Evolutionary conservation across 1,140 invertebrate genomes (phyloP).

Genomic region (Bactericera cockerelli): DNA sequence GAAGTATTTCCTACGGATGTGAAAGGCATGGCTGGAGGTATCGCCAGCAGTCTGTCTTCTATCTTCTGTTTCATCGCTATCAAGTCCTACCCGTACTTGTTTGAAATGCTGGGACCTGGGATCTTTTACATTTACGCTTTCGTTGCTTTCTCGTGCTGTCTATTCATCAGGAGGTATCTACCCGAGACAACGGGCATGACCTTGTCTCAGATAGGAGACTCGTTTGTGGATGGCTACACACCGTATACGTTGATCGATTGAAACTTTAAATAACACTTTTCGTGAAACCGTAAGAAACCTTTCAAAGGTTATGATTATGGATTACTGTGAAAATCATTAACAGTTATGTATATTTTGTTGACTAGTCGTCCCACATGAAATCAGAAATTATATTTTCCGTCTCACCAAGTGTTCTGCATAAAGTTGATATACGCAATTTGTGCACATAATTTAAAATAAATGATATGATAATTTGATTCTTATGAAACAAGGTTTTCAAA

Average conservation of each 20-base stretch:
- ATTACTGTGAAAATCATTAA: too few species aligned
- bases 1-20: slow-evolving; percentile 32
- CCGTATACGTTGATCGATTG: background rate
- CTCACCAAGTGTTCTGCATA: too few species aligned
- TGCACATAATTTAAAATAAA: too few species aligned
- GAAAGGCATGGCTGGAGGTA: slow-evolving; percentile 41
- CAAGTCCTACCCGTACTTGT: slow-evolving; percentile 49
- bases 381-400: too few species aligned
- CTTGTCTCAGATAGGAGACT: slow-evolving; percentile 44
- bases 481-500: too few species aligned
- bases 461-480: too few species aligned
- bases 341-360: too few species aligned
- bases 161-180: slow-evolving; percentile 48
- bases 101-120: slow-evolving; percentile 34
- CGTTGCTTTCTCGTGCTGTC: slow-evolving; percentile 44
- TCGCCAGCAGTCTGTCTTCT: slow-evolving; percentile 37
- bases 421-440: too few species aligned
- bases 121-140: slow-evolving; percentile 55
- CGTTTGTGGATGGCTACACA: slow-evolving; percentile 11
- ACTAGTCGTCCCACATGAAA: too few species aligned
- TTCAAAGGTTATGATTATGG: too few species aligned
- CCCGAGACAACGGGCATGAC: slow-evolving; percentile 69
- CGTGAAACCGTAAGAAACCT: too few species aligned
- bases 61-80: slow-evolving; percentile 54
- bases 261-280: too few species aligned